These are phyloP conservation scores for Amblyopsis hoosieri DNA, from an alignment of 2,797 vertebrate genomes.

Conservation along the genomic window DNA sequence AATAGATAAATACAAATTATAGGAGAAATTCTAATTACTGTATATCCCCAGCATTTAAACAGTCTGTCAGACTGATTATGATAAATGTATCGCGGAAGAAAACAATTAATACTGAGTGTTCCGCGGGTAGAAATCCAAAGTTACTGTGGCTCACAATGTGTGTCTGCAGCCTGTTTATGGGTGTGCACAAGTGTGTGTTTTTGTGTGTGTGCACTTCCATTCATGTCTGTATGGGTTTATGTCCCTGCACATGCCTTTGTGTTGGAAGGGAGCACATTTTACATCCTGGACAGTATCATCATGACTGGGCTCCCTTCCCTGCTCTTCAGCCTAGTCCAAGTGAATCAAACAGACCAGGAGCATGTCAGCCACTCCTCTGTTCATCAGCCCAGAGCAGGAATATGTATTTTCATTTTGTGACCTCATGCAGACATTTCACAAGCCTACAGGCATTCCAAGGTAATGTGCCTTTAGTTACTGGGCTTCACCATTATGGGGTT, in stretches of 20 bases:
- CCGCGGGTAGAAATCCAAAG: background rate
- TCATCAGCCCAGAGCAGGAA: slow-evolving; percentile 32
- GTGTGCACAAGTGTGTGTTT: slow-evolving; percentile 1
- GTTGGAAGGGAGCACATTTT: slow-evolving; percentile 16
- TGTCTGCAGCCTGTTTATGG: background rate
- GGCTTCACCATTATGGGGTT: slow-evolving; percentile 12
- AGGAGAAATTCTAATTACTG: slow-evolving; percentile 6
- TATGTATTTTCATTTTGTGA: slow-evolving; percentile 53
- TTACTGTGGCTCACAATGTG: background rate
- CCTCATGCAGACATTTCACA: slow-evolving; percentile 35
- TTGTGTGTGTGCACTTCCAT: background rate
- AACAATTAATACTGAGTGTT: slow-evolving; percentile 15
- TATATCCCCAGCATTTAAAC: slow-evolving; percentile 30
- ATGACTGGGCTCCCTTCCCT: slow-evolving; percentile 29
- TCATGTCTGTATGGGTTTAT: background rate
- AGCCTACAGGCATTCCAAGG: slow-evolving; percentile 27
- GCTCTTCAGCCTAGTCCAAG: slow-evolving; percentile 49
- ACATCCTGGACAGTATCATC: slow-evolving; percentile 42
- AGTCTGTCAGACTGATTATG: slow-evolving; percentile 39
- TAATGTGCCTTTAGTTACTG: slow-evolving; percentile 23
- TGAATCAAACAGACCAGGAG: slow-evolving; percentile 52
- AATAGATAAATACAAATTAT: slow-evolving; percentile 4
- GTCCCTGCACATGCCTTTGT: slow-evolving; percentile 6
- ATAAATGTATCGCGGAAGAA: slow-evolving; percentile 50
- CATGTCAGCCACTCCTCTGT: slow-evolving; percentile 39